These are phyloP conservation scores for Catharus ustulatus DNA, from an alignment of 2,797 vertebrate genomes.

Conservation along the genomic window DNA sequence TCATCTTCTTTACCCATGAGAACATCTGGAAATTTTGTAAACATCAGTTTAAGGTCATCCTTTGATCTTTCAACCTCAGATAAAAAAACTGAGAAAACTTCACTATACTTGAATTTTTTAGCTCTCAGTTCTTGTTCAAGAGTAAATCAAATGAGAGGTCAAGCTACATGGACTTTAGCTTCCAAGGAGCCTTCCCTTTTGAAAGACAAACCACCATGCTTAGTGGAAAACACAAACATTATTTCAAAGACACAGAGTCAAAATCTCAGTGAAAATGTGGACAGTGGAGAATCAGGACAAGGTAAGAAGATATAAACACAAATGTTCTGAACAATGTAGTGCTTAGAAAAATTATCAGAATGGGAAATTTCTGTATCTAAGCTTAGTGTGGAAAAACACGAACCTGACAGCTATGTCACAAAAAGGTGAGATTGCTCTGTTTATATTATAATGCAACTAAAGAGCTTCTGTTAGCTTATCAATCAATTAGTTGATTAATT, in stretches of 20 bases:
- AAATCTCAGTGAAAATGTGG: slow-evolving; percentile 4
- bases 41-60: slow-evolving; percentile 68
- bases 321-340: neutral
- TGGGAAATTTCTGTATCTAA: neutral
- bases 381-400: neutral
- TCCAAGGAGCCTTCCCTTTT: slow-evolving; percentile 50
- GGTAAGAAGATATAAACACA: slow-evolving; percentile 66
- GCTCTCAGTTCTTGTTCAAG: slow-evolving; percentile 57
- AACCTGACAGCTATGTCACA: neutral
- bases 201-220: slow-evolving; percentile 50
- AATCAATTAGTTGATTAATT: neutral
- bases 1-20: slow-evolving; percentile 60
- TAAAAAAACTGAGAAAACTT: slow-evolving; percentile 74
- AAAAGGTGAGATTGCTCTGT: neutral
- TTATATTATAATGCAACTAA: neutral
- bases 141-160: slow-evolving; percentile 69
- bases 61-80: slow-evolving; percentile 76
- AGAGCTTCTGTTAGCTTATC: neutral
- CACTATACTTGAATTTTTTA: slow-evolving; percentile 55
- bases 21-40: slow-evolving; percentile 70
- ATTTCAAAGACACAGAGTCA: slow-evolving; percentile 32
- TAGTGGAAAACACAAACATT: slow-evolving; percentile 61
- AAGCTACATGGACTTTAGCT: slow-evolving; percentile 52
- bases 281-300: slow-evolving; percentile 20
- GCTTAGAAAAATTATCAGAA: neutral